A percentile compares a stretch with the other conserved stretches of the same genome.
phyloP scores from a whole-genome alignment of 1,140 invertebrate species.

The Trichonephila clavipes region DNA sequence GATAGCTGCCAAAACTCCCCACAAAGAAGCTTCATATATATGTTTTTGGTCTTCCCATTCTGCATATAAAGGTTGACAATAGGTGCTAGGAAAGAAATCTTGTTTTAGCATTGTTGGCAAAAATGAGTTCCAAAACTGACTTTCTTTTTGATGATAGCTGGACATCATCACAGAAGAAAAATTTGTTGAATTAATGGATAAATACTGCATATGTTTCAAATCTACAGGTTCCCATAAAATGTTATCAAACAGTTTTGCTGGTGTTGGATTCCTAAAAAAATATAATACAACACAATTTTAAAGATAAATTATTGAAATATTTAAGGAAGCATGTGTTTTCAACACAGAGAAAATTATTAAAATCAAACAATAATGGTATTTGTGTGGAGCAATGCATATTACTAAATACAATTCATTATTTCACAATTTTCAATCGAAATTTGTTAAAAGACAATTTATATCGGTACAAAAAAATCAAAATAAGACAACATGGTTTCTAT shows the following conservation, averaged over 20 bases:
- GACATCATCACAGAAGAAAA: constrained; percentile 87
- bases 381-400: no score
- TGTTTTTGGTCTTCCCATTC: constrained; percentile 92
- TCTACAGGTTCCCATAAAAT: constrained; percentile 84
- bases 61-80: constrained; percentile 93
- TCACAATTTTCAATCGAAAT: no score
- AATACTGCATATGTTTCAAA: constrained; percentile 86
- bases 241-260: constrained; percentile 83
- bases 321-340: not conserved
- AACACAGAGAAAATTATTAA: not conserved
- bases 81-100: constrained; percentile 85
- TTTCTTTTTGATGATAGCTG: constrained; percentile 94
- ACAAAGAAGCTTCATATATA: constrained; percentile 87
- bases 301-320: constrained; percentile 73
- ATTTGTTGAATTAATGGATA: constrained; percentile 95
- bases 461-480: no score
- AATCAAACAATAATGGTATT: not conserved
- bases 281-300: constrained; percentile 90
- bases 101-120: constrained; percentile 90
- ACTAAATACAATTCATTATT: no score
- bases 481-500: no score
- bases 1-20: constrained; percentile 89
- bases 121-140: constrained; percentile 94
- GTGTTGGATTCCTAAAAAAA: constrained; percentile 91
- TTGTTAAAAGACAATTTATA: no score